phyloP scores from a whole-genome alignment of 2,113 vertebrate genomes.

The Pavo muticus region DNA sequence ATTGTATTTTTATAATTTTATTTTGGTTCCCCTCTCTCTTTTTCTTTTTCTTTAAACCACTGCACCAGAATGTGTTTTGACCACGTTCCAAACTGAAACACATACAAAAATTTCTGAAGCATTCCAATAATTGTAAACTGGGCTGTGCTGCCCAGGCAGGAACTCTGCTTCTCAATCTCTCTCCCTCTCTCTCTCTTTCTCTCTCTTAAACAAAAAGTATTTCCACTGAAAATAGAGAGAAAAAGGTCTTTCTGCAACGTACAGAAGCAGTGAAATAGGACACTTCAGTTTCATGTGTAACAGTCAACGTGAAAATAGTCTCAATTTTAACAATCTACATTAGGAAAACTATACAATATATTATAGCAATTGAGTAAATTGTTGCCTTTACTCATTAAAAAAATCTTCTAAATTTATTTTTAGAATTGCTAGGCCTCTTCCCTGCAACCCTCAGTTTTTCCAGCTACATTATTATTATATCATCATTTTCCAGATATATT shows the following conservation, averaged over 20 bases:
- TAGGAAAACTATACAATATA: constrained; percentile 11
- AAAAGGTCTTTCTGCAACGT: constrained; percentile 49
- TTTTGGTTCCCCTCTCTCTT: constrained; percentile 51
- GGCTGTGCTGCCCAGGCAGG: constrained; percentile 68
- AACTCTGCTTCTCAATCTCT: constrained; percentile 49
- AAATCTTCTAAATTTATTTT: background rate
- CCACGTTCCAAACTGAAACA: constrained; percentile 73
- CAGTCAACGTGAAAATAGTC: constrained; percentile 2
- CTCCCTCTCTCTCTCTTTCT: constrained; percentile 4
- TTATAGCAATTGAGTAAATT: constrained; percentile 19
- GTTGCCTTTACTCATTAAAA: constrained; percentile 33
- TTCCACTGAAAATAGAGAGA: constrained; percentile 62
- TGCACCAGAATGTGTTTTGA: constrained; percentile 73
- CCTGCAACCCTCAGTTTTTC: background rate
- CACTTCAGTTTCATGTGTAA: constrained; percentile 32
- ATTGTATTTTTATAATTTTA: constrained; percentile 65
- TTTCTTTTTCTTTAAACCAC: constrained; percentile 65
- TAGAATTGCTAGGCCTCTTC: background rate
- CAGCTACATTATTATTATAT: background rate
- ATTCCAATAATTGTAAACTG: constrained; percentile 75
- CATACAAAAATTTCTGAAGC: constrained; percentile 71
- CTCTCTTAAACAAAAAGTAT: constrained; percentile 56
- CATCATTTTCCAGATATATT: background rate
- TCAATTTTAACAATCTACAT: constrained; percentile 22
- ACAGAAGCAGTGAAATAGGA: constrained; percentile 65